Conservation (phyloP, 2,888 invertebrate species). For the Syritta pipiens region DNA sequence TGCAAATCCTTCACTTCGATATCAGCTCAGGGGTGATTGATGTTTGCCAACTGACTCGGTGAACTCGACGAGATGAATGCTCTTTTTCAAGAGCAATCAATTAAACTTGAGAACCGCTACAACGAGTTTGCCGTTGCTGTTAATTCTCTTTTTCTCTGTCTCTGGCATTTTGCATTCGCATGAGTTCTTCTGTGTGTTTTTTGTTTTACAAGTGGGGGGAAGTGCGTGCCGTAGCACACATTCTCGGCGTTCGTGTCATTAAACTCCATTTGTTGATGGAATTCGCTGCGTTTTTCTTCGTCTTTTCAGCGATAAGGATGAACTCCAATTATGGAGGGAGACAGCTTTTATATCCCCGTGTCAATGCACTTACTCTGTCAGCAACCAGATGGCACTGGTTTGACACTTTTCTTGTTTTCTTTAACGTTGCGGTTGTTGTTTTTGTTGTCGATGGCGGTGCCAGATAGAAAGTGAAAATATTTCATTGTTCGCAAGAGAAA, state of each 20-base stretch:
- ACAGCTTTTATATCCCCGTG: slow-evolving; percentile 9
- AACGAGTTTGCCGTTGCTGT: slow-evolving; percentile 24
- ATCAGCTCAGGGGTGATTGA: not conserved
- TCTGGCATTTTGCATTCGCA: slow-evolving; percentile 2
- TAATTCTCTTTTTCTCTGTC: not conserved
- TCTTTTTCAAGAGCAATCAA: slow-evolving; percentile 60
- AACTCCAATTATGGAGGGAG: slow-evolving; percentile 24
- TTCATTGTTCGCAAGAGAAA: slow-evolving; percentile 64
- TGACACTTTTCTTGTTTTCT: slow-evolving; percentile 50
- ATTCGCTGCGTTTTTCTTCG: slow-evolving; percentile 18
- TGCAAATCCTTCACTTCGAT: slow-evolving; percentile 30
- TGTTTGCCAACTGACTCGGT: slow-evolving; percentile 20
- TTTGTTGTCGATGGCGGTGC: slow-evolving; percentile 47
- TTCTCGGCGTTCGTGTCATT: slow-evolving; percentile 34
- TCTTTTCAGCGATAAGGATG: slow-evolving; percentile 30
- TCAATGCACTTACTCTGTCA: slow-evolving; percentile 62
- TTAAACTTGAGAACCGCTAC: slow-evolving; percentile 65
- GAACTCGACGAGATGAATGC: slow-evolving; percentile 58
- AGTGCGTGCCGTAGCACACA: slow-evolving; percentile 26
- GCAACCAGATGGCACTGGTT: slow-evolving; percentile 54
- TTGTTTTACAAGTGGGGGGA: not conserved
- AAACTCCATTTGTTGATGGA: slow-evolving; percentile 31
- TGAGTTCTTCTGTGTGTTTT: not conserved
- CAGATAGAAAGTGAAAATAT: slow-evolving; percentile 68
- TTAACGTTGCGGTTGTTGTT: not conserved